Percentiles rank a stretch among this genome's conserved stretches.
phyloP scores from a whole-genome alignment of 1,140 invertebrate species.

The Diabrotica virgifera region DNA sequence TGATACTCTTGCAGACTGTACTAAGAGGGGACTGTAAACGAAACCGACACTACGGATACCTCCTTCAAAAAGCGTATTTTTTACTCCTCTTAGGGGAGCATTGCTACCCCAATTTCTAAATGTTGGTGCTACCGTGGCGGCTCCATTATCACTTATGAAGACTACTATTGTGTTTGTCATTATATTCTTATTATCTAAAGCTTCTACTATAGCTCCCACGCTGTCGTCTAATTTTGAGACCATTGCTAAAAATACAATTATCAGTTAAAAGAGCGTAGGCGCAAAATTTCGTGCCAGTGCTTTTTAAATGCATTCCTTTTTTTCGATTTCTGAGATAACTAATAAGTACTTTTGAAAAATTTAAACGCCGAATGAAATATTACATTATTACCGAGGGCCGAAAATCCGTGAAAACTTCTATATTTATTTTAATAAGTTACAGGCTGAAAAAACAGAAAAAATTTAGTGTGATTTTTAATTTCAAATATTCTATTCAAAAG shows the following conservation, averaged over 20 bases:
- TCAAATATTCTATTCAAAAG: too few species aligned
- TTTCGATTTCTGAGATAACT: too few species aligned
- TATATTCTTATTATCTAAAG: conserved; percentile 58
- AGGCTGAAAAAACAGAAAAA: too few species aligned
- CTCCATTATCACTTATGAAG: conserved; percentile 70
- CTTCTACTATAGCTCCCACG: conserved; percentile 61
- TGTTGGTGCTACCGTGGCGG: conserved; percentile 47
- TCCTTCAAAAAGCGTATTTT: conserved; percentile 60
- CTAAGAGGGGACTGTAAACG: conserved; percentile 54
- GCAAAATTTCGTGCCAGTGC: too few species aligned
- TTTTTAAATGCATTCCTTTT: too few species aligned
- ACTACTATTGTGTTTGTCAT: conserved; percentile 67
- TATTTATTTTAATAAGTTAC: too few species aligned
- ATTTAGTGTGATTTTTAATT: too few species aligned
- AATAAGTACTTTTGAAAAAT: too few species aligned
- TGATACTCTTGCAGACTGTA: conserved; percentile 52
- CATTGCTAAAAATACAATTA: conserved; percentile 56
- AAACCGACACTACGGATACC: conserved; percentile 63
- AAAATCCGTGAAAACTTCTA: too few species aligned
- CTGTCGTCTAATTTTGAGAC: conserved; percentile 69
- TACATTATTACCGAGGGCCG: too few species aligned
- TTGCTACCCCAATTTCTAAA: conserved; percentile 62
- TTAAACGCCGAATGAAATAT: too few species aligned
- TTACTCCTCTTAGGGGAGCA: conserved; percentile 62
- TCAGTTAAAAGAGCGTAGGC: too few species aligned